Evolutionary conservation across 2,888 invertebrate genomes (phyloP), one percentile per base, ranked within the genome.

Genomic region (Machimus rusticus): DNA sequence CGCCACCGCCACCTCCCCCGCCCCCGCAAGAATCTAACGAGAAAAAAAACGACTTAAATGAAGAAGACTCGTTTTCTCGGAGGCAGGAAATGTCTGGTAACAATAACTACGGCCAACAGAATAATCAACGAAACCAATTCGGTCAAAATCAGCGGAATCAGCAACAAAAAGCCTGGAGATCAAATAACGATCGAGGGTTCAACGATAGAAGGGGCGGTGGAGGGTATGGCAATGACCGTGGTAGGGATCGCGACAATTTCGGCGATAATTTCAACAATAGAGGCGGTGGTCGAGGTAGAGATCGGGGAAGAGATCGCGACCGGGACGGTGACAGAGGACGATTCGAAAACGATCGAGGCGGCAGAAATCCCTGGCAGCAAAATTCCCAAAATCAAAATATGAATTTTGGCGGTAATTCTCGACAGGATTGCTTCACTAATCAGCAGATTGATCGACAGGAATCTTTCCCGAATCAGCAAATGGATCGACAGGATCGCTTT

Each of bases 391-490:
- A 9, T 55, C 74, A 51, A 51, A 51, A 51, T 51, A 23, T 23
- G 12, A 19, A 66, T 19, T 66, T 66, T 9, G 66, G 28, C n/a
- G 28, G 66, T 9, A 66, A 66, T 28, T 66, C 66, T 23, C 28
- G 66, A 23, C 66, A 66, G 66, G 66, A 66, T n/a, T 51, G 51
- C 28, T 51, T 57, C 19, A 8, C 19, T 1, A 57, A n/a, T 19
- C 96, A 96, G 91, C 94, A 94, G 88, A 96, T 96, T 12, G 43
- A 43, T n/a, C 19, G 55, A 4, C 55, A 14, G 55, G 55, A 55
- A 1, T 1, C 9, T 19, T 55, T 19, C 12, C 23, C 23, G 9
- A 28, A 46, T 31, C 74, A 74, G 5, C 74, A 74, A 31, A 74
- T 74, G 51, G 51, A 51, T 16, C 51, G 51, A 1, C 57, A 57